Percentiles rank a stretch among this genome's conserved stretches.
phyloP scores from a whole-genome alignment of 2,797 vertebrate genomes.

The Typhlichthys eigenmanni region DNA sequence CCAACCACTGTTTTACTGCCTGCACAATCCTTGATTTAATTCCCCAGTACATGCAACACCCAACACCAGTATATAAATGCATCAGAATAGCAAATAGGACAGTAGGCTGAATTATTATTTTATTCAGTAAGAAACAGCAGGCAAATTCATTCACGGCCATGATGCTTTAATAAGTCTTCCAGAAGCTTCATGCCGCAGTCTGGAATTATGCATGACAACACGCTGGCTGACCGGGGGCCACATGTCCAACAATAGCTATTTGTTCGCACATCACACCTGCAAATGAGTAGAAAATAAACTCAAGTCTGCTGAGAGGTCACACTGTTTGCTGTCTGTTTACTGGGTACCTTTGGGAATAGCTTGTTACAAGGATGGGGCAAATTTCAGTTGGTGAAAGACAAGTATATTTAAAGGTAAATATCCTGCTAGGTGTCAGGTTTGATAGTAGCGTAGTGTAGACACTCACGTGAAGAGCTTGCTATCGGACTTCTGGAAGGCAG shows the following conservation, averaged over 20 bases:
- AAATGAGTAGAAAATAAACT: slow-evolving; percentile 49
- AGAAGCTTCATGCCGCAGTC: slow-evolving; percentile 8
- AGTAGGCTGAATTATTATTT: too few relatives aligned
- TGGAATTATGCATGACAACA: not conserved
- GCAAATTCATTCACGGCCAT: too few relatives aligned
- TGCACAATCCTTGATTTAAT: too few relatives aligned
- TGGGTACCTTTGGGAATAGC: slow-evolving; percentile 7
- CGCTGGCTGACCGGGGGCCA: slow-evolving; percentile 28
- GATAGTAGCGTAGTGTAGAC: not conserved
- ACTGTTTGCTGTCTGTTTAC: slow-evolving; percentile 30
- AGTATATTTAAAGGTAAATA: slow-evolving; percentile 22
- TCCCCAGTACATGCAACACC: too few relatives aligned
- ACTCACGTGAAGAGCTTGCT: not conserved
- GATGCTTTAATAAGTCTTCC: too few relatives aligned
- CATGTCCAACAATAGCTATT: slow-evolving; percentile 39
- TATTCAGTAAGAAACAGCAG: too few relatives aligned
- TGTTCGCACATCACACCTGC: slow-evolving; percentile 47
- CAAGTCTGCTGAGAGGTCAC: slow-evolving; percentile 14
- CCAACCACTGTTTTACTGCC: too few relatives aligned
- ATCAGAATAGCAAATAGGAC: too few relatives aligned
- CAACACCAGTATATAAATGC: too few relatives aligned
- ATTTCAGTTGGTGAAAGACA: slow-evolving; percentile 4
- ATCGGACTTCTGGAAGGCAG: not conserved
- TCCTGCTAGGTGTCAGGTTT: slow-evolving; percentile 6
- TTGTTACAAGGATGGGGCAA: slow-evolving; percentile 15